Conservation (phyloP, 2,888 invertebrate species). For the Hermaeophaga mercurialis region DNA sequence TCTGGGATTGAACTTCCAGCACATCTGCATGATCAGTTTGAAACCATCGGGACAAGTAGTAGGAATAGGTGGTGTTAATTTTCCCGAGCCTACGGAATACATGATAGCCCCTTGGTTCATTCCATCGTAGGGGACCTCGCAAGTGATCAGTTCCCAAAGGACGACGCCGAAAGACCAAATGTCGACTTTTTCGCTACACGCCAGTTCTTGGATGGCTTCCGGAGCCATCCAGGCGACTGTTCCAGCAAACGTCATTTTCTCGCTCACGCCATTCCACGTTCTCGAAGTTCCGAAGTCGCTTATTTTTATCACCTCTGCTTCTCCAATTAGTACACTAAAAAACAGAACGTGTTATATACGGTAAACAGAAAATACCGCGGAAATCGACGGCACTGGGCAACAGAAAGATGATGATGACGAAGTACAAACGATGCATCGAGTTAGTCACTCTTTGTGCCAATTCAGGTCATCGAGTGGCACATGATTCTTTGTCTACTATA, state of each 20-base stretch:
- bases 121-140: conserved; percentile 91
- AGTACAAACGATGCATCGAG: no score
- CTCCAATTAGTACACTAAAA: conserved; percentile 81
- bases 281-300: conserved; percentile 97
- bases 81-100: conserved; percentile 96
- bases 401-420: no score
- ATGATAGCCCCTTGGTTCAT: conserved; percentile 97
- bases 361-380: no score
- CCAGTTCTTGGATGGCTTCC: conserved; percentile 95
- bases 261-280: conserved; percentile 93
- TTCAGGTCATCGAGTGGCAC: no score
- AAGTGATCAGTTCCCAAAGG: conserved; percentile 95
- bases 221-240: conserved; percentile 99
- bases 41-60: conserved; percentile 87
- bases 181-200: conserved; percentile 97
- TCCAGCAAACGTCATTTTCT: conserved; percentile 97
- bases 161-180: conserved; percentile 99
- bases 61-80: conserved; percentile 90
- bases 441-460: no score
- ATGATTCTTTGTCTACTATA: no score
- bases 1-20: conserved; percentile 89
- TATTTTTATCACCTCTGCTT: conserved; percentile 78
- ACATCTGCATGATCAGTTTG: conserved; percentile 86
- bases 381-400: no score
- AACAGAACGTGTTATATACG: no score